phyloP scores from a whole-genome alignment of 2,113 vertebrate species.

The Corvus cornix region DNA sequence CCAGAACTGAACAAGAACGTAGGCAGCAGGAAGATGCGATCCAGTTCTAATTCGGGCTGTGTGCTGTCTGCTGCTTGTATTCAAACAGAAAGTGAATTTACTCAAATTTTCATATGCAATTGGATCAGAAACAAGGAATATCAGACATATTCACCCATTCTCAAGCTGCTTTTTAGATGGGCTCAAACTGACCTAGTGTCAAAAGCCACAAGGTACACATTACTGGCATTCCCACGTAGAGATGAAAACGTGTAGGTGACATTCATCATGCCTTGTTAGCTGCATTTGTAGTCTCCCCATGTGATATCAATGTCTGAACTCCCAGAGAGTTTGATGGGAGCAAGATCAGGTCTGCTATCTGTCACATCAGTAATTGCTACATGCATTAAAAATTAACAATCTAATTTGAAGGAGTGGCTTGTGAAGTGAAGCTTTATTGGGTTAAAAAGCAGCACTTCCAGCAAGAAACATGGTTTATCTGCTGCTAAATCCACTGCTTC shows the following conservation, averaged over 20 bases:
- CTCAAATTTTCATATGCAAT: neutral
- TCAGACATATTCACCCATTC: neutral
- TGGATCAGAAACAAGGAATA: neutral
- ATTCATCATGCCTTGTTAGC: neutral
- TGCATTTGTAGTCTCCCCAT: neutral
- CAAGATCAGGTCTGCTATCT: slow-evolving; percentile 22
- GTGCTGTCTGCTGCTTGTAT: neutral
- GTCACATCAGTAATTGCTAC: slow-evolving; percentile 28
- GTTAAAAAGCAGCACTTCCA: slow-evolving; percentile 7
- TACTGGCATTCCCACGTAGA: neutral
- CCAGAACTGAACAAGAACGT: neutral
- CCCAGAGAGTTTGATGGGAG: neutral
- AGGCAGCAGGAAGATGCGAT: neutral
- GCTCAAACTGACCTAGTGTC: neutral
- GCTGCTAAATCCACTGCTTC: slow-evolving; percentile 20
- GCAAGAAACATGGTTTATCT: neutral
- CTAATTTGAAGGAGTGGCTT: slow-evolving; percentile 31
- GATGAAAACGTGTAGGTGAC: neutral
- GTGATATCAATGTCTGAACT: neutral
- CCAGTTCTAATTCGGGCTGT: neutral
- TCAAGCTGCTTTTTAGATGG: neutral
- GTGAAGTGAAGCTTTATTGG: neutral
- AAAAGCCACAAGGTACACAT: neutral
- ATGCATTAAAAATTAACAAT: slow-evolving; percentile 40
- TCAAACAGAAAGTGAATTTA: neutral